Evolutionary conservation across 2,797 vertebrate genomes (phyloP).

Genomic region (Clarias fuscus): DNA sequence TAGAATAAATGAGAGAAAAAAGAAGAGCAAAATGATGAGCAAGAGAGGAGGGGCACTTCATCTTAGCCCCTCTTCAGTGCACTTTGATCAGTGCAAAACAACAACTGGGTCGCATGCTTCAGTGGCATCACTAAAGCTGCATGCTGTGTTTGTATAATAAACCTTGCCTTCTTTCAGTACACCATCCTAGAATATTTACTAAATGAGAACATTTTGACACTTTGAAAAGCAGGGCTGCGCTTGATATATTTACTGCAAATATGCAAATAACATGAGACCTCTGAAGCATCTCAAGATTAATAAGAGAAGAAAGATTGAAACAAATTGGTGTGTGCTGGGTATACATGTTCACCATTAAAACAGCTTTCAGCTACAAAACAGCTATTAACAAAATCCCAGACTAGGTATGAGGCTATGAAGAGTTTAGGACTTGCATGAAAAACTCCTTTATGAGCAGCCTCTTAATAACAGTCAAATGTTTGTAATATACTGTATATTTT

Average conservation of each 20-base stretch:
- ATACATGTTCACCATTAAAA: conserved; percentile 7
- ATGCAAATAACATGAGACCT: conserved; percentile 20
- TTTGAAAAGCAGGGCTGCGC: conserved; percentile 18
- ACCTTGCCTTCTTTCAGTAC: conserved; percentile 25
- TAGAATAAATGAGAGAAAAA: conserved; percentile 72
- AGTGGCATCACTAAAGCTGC: conserved; percentile 26
- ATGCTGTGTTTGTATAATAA: conserved; percentile 41
- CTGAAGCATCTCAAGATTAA: conserved; percentile 23
- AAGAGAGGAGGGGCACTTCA: conserved; percentile 39
- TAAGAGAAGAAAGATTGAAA: conserved; percentile 29
- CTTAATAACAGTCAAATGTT: neutral
- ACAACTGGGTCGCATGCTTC: conserved; percentile 36
- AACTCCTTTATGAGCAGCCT: neutral
- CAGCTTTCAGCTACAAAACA: conserved; percentile 8
- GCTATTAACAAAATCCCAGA: conserved; percentile 1
- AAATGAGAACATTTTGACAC: conserved; percentile 47
- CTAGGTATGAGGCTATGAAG: neutral
- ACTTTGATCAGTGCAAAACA: conserved; percentile 47
- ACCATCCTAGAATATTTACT: conserved; percentile 26
- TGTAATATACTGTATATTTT: neutral
- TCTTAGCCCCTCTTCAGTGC: conserved; percentile 46
- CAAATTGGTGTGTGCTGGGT: neutral
- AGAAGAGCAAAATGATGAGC: conserved; percentile 29
- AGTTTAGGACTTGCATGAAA: neutral
- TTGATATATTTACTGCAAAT: conserved; percentile 34